These are phyloP conservation scores for Protonemura montana DNA, from an alignment of 2,888 invertebrate genomes.

Conservation along the genomic window DNA sequence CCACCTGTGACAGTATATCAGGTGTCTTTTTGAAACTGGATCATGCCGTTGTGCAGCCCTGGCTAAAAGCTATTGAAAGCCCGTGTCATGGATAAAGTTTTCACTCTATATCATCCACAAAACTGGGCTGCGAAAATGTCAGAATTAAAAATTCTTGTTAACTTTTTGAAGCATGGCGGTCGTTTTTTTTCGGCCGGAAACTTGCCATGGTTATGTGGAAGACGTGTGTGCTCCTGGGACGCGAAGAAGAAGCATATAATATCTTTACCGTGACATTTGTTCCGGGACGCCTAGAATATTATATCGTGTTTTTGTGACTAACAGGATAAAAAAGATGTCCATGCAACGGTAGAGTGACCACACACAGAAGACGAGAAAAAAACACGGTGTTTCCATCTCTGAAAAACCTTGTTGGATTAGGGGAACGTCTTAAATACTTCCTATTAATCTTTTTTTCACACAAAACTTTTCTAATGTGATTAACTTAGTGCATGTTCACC, in stretches of 20 bases:
- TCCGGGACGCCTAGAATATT: neutral
- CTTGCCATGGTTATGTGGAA: neutral
- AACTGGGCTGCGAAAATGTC: conserved; percentile 2
- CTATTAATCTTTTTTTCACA: too few species aligned
- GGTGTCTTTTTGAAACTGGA: neutral
- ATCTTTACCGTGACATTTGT: neutral
- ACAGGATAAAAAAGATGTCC: neutral
- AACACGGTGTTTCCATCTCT: neutral
- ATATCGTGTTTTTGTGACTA: neutral
- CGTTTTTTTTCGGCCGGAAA: neutral
- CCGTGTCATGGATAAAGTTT: conserved; percentile 24
- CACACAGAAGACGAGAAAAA: neutral
- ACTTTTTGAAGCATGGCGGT: conserved; percentile 31
- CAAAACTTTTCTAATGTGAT: too few species aligned
- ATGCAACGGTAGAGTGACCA: neutral
- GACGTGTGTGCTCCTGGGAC: neutral
- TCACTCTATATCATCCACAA: conserved; percentile 29
- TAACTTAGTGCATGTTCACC: too few species aligned
- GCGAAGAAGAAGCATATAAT: neutral
- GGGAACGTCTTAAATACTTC: too few species aligned
- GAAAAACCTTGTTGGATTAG: neutral
- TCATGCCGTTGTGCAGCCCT: conserved; percentile 18
- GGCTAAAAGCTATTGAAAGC: conserved; percentile 24
- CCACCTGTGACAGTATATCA: neutral
- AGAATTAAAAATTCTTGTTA: conserved; percentile 39